A percentile compares a stretch with the other conserved stretches of the same genome.
phyloP scores from a whole-genome alignment of 2,797 vertebrate species.

The Malurus leucopterus region DNA sequence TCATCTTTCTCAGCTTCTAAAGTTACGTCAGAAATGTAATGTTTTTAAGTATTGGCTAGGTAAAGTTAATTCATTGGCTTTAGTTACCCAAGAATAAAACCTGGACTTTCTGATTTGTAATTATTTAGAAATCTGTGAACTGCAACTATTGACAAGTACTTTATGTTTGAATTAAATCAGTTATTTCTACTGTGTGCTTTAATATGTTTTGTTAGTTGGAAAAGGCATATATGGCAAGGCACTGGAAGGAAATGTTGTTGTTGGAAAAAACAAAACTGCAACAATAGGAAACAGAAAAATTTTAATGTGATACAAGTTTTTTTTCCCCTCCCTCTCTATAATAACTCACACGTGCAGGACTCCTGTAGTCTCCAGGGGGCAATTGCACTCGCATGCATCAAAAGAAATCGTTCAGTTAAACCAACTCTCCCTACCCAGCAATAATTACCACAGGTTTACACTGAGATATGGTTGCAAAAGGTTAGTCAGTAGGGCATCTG shows the following conservation, averaged over 20 bases:
- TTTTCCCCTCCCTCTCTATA: conserved; percentile 1
- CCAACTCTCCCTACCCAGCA: conserved; percentile 49
- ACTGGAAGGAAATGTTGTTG: not conserved
- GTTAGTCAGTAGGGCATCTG: conserved; percentile 67
- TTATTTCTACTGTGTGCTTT: not conserved
- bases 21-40: not conserved
- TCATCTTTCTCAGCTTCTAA: not conserved
- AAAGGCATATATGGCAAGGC: not conserved
- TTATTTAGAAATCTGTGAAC: not conserved
- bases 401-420: conserved; percentile 60
- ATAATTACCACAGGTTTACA: conserved; percentile 67
- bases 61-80: not conserved
- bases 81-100: not conserved
- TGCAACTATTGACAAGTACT: not conserved
- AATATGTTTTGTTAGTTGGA: not conserved
- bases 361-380: conserved; percentile 43
- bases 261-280: not conserved
- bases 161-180: not conserved
- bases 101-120: not conserved
- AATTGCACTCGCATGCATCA: conserved; percentile 59
- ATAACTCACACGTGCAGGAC: conserved; percentile 53
- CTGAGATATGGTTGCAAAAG: conserved; percentile 66
- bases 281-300: conserved; percentile 33
- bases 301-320: not conserved
- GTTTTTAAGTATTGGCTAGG: not conserved